Conservation (phyloP, 1,140 invertebrate species). For the Mycetomoellerius zeteki region DNA sequence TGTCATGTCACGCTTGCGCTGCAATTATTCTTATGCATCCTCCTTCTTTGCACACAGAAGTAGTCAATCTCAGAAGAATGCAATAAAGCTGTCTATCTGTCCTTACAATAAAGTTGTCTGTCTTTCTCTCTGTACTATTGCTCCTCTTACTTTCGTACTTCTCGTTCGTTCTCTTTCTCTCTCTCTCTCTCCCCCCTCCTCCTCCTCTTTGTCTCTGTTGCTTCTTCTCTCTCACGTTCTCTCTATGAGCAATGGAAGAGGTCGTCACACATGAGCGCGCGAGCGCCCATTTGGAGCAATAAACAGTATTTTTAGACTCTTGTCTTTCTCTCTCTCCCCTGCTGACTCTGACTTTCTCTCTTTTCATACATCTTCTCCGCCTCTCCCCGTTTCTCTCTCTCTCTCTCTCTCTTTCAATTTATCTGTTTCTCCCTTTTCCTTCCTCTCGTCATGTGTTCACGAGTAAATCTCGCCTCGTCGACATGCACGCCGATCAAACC, state of each 20-base stretch:
- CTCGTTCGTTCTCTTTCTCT: background rate
- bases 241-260: slow-evolving; percentile 75
- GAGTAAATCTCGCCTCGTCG: slow-evolving; percentile 55
- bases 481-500: slow-evolving; percentile 24
- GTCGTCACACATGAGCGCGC: slow-evolving; percentile 81
- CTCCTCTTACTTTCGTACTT: slow-evolving; percentile 26
- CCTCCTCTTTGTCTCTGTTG: background rate
- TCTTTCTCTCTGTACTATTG: slow-evolving; percentile 23
- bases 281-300: slow-evolving; percentile 81
- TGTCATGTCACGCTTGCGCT: background rate
- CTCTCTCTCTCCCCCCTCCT: background rate
- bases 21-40: slow-evolving; percentile 22
- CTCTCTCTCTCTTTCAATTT: background rate
- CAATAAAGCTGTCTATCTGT: slow-evolving; percentile 35
- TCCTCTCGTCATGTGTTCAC: background rate
- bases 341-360: slow-evolving; percentile 32
- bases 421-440: background rate
- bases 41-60: background rate
- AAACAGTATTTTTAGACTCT: slow-evolving; percentile 80
- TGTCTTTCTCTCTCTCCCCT: slow-evolving; percentile 47
- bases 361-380: background rate
- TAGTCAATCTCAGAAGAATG: background rate
- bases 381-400: slow-evolving; percentile 20
- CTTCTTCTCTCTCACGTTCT: slow-evolving; percentile 49
- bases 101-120: slow-evolving; percentile 16